Conservation (phyloP, 2,113 vertebrate species). For the Vireo altiloquus region DNA sequence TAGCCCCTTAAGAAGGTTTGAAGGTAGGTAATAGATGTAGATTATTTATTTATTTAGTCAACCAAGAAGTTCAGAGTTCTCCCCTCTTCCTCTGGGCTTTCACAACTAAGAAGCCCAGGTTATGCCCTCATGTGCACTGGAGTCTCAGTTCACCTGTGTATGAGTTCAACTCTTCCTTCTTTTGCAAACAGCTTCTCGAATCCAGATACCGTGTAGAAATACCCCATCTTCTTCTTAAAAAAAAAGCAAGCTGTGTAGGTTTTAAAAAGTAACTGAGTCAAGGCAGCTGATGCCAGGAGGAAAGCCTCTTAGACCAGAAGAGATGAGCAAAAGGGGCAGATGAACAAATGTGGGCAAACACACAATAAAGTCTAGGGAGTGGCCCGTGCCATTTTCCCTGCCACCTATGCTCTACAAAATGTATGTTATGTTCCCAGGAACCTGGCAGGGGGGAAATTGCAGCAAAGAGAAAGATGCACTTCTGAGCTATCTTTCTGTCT, state of each 20-base stretch:
- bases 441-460: not conserved
- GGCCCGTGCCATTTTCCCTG: not conserved
- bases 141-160: not conserved
- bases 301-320: not conserved
- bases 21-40: not conserved
- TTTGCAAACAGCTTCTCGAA: not conserved
- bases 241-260: not conserved
- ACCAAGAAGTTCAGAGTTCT: not conserved
- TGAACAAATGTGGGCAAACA: accelerated
- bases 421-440: not conserved
- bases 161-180: not conserved
- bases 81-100: not conserved
- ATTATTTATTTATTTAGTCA: not conserved
- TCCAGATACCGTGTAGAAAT: not conserved
- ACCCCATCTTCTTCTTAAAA: not conserved
- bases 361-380: not conserved
- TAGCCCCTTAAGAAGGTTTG: not conserved
- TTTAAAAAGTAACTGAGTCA: not conserved
- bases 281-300: not conserved
- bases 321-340: not conserved
- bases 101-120: not conserved
- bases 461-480: not conserved
- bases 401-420: not conserved
- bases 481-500: not conserved
- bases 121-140: not conserved